Evolutionary conservation across 2,797 vertebrate species (phyloP).

Genomic region (Etheostoma nigrum): DNA sequence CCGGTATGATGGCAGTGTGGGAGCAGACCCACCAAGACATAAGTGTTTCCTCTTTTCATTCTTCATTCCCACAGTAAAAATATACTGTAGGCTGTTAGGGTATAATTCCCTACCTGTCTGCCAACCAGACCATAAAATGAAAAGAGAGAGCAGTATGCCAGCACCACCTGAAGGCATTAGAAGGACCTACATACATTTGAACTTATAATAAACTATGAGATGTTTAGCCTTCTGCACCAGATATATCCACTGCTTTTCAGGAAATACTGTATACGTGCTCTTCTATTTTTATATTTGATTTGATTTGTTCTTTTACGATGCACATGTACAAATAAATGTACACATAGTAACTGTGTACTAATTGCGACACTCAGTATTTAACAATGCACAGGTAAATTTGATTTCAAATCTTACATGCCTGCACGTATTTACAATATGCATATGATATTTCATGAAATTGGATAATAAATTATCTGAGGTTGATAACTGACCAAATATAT

Average conservation of each 20-base stretch:
- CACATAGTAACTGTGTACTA: neutral
- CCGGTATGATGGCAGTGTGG: conserved; percentile 22
- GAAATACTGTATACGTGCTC: neutral
- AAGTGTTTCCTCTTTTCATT: conserved; percentile 49
- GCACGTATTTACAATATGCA: neutral
- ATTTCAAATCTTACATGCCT: neutral
- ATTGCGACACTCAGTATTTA: neutral
- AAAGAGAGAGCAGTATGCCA: conserved; percentile 46
- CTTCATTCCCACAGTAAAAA: conserved; percentile 33
- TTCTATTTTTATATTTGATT: neutral
- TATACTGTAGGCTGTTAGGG: conserved; percentile 5
- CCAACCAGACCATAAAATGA: conserved; percentile 24
- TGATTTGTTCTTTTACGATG: neutral
- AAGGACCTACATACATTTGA: conserved; percentile 40
- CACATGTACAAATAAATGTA: neutral
- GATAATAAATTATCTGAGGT: neutral
- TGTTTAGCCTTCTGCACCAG: neutral
- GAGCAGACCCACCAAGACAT: conserved; percentile 22
- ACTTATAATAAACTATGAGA: neutral
- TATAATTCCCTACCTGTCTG: conserved; percentile 37
- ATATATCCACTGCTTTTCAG: neutral
- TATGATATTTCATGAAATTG: neutral
- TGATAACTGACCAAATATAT: neutral
- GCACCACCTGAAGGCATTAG: conserved; percentile 67
- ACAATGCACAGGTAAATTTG: neutral